phyloP scores from a whole-genome alignment of 2,113 vertebrate genomes.

The Rhynchopsitta pachyrhyncha region DNA sequence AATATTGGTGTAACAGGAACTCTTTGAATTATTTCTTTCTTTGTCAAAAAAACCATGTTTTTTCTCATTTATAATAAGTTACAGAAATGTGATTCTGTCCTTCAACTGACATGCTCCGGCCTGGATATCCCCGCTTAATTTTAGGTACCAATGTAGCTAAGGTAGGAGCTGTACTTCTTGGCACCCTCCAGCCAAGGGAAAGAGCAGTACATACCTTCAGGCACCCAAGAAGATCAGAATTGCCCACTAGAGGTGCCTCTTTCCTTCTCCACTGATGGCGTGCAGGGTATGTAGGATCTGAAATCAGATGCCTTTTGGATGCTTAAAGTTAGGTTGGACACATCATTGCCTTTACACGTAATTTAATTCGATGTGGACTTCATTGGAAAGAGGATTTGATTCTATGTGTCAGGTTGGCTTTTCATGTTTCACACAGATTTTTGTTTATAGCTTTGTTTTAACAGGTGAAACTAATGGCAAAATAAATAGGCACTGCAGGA shows the following conservation, averaged over 20 bases:
- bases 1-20: not conserved
- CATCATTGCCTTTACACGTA: not conserved
- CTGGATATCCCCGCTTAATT: not conserved
- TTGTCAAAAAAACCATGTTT: rapidly evolving
- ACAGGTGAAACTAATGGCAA: not conserved
- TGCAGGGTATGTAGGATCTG: not conserved
- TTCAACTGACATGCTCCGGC: not conserved
- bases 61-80: not conserved
- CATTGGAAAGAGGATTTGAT: not conserved
- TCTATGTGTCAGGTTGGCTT: not conserved
- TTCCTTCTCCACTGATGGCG: not conserved
- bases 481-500: not conserved
- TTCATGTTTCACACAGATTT: not conserved
- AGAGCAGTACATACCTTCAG: not conserved
- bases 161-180: not conserved
- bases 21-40: not conserved
- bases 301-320: not conserved
- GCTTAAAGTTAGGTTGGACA: not conserved
- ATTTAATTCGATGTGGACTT: not conserved
- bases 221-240: not conserved
- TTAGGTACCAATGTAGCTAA: not conserved
- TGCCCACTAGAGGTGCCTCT: not conserved
- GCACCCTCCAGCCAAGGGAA: not conserved
- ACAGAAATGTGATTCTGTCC: not conserved
- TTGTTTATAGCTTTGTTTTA: not conserved